phyloP scores from a whole-genome alignment of 2,888 invertebrate genomes.

The Nineta flava region DNA sequence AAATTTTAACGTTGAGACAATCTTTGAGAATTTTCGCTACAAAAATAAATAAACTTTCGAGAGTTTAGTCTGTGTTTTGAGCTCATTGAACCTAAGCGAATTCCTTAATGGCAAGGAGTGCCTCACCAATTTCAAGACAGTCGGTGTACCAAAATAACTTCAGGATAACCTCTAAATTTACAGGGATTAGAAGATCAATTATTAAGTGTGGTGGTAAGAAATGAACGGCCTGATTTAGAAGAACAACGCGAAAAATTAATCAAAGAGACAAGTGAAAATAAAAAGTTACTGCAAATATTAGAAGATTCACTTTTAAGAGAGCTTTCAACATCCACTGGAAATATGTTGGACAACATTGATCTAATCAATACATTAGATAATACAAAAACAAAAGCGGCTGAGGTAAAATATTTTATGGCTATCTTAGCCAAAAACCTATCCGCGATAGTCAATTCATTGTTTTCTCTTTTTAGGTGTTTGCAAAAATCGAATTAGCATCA shows the following conservation, averaged over 20 bases:
- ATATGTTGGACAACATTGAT: slow-evolving; percentile 85
- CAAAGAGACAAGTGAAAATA: slow-evolving; percentile 71
- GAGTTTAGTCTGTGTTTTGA: no score
- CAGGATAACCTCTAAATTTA: no score
- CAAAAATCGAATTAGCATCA: slow-evolving; percentile 60
- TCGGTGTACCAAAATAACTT: no score
- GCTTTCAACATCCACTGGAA: slow-evolving; percentile 72
- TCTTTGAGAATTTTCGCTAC: no score
- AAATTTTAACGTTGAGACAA: no score
- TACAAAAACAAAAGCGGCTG: slow-evolving; percentile 72
- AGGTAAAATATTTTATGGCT: slow-evolving; percentile 37
- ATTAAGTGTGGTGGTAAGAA: slow-evolving; percentile 74
- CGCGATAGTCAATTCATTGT: neutral
- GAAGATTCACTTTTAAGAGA: slow-evolving; percentile 76
- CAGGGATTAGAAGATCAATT: slow-evolving; percentile 82
- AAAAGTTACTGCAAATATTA: slow-evolving; percentile 62
- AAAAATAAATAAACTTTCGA: no score
- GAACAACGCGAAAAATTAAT: slow-evolving; percentile 73
- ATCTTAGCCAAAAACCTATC: neutral
- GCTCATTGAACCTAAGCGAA: no score
- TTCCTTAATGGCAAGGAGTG: no score
- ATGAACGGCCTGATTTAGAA: slow-evolving; percentile 75
- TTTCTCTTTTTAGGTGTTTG: slow-evolving; percentile 35
- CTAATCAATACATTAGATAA: slow-evolving; percentile 73
- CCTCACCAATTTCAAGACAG: no score